Conservation (phyloP, 2,888 invertebrate genomes). For the Deilephila elpenor region DNA sequence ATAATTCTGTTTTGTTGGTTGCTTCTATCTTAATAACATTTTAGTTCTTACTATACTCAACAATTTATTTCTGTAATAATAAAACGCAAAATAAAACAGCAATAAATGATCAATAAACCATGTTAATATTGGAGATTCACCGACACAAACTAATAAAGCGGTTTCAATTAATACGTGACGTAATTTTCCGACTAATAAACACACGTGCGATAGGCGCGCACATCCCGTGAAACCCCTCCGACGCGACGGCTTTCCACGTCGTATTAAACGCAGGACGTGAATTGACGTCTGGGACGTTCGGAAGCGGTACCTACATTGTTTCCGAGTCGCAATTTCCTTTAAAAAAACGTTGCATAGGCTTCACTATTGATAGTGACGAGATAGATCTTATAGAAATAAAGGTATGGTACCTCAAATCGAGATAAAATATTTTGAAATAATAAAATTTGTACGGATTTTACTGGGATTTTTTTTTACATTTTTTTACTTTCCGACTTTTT, state of each 20-base stretch:
- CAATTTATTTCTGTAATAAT: background rate
- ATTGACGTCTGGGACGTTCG: background rate
- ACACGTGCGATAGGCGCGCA: constrained; percentile 15
- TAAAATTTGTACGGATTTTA: too few relatives aligned
- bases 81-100: background rate
- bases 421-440: too few relatives aligned
- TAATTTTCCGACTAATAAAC: constrained; percentile 16
- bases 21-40: too few relatives aligned
- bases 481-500: too few relatives aligned
- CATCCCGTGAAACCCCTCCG: constrained; percentile 31
- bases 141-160: background rate
- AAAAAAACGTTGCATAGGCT: background rate
- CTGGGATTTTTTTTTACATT: too few relatives aligned
- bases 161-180: background rate
- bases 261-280: constrained; percentile 24
- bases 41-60: too few relatives aligned
- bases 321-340: background rate
- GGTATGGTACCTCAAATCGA: too few relatives aligned
- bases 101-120: background rate
- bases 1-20: too few relatives aligned
- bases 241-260: constrained; percentile 31
- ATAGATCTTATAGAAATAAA: too few relatives aligned
- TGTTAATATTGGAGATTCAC: background rate
- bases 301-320: constrained; percentile 14
- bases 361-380: too few relatives aligned